Base-by-base conservation (phyloP, 2,113 vertebrate genomes). In the Colaptes auratus region DNA sequence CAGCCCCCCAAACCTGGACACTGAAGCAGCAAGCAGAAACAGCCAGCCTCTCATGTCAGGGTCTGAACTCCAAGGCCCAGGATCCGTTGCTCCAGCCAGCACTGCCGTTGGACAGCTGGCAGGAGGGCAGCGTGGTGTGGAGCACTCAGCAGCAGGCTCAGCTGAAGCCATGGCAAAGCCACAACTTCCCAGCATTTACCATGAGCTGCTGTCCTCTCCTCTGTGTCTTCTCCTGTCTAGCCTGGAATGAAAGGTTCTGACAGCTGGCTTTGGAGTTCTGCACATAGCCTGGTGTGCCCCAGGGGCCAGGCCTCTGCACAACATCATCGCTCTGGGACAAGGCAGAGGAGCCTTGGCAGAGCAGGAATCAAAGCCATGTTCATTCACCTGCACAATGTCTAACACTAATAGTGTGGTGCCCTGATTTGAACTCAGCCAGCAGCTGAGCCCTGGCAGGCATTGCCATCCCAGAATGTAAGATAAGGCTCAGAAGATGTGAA, bases 201-300 rank as follows among this genome's bases (percentile, higher is more conserved):
- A 46, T 30, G 9, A 71, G 12, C n/a, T 66, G 12, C 8, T 25
- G 30, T 55, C 20, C 44, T 23, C 15, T n/a, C 9, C 25, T 39
- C 33, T 15, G 11, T 48, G 74, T 0, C 7, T 30, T 81, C 78
- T 78, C 5, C 6, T 75, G 21, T 39, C 55, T 75, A 12, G 19
- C 8, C 9, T 58, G 5, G 3, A 53, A 82, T 19, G 1, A 67
- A 74, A 56, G 5, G 1, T 10, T 60, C 82, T 73, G 31, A 7
- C 15, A 24, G 9, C 1, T 9, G 9, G 53, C 55, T 82, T 80
- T 56, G 4, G 35, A 50, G 33, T 85, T 42, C 55, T 79, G 17
- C 12, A 46, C 0, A 0, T 28, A 44, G 7, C 9, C 3, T 63
- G 2, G 12, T 42, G n/a, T 23, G 12, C 12, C 83, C 18, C n/a